Evolutionary conservation across 2,797 vertebrate species (phyloP), one percentile per base, ranked within the genome.

Genomic region (Eospalax fontanierii): DNA sequence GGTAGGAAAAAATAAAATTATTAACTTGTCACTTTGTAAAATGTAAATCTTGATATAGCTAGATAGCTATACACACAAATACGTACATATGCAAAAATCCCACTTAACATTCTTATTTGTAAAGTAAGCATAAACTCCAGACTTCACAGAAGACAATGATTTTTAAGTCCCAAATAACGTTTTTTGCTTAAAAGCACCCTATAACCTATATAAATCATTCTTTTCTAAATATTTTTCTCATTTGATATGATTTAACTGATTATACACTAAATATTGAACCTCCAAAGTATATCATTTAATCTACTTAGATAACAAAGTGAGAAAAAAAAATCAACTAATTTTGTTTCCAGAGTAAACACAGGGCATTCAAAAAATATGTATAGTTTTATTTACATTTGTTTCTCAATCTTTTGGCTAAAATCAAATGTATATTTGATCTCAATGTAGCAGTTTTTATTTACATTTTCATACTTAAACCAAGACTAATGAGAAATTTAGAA

Each of bases 191-290:
- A 74, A 92, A 96, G 73, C 86, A 24, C 12, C 14, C 24, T 57
- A 84, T 81, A 90, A 90, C 6, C 50, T 82, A 96, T 6, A 74
- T 50, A 74, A 95, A 93, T 87, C 83, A 79, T 89, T 94, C 35
- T 85, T 96, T 91, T 57, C 73, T 87, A 93, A 79, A 70, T 26
- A 89, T 71, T 50, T 91, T 90, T 94, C 38, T 86, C 87, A 95
- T 46, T 80, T 94, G 30, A 91, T 88, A 38, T 95, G 76, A 95
- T 90, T 95, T 95, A 91, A 84, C 57, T 79, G 63, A 73, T 85
- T 50, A 92, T 57, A 85, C 8, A 86, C n/a, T 86, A 65, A 26
- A 3, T 63, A 75, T 73, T 59, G 57, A 93, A 92, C 61, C 30
- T n/a, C 28, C 0, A 57, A 90, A 82, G 8, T 61, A 92, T 14